Conservation (phyloP, 2,797 vertebrate species). For the Dicrostonyx torquatus region DNA sequence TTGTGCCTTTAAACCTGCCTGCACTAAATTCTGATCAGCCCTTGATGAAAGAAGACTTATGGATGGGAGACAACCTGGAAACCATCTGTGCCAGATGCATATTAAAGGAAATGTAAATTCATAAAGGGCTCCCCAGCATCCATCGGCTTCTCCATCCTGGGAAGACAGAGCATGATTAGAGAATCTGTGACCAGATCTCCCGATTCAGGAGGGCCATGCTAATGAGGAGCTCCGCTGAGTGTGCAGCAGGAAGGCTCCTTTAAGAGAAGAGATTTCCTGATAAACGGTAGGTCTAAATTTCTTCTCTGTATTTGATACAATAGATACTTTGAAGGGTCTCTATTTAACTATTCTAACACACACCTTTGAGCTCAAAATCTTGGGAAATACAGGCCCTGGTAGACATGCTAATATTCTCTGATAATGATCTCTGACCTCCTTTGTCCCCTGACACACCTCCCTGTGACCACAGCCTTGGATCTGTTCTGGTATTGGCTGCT, state of each 20-base stretch:
- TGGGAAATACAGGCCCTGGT: not conserved
- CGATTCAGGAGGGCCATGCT: conserved; percentile 17
- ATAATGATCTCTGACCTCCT: not conserved
- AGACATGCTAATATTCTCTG: not conserved
- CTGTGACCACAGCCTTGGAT: not conserved
- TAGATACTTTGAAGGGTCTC: not conserved
- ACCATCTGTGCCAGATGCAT: conserved; percentile 60
- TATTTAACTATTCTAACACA: not conserved
- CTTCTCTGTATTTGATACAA: not conserved
- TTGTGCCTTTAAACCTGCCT: conserved; percentile 75
- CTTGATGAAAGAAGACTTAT: conserved; percentile 77
- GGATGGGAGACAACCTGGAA: conserved; percentile 57
- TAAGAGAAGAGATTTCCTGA: conserved; percentile 4
- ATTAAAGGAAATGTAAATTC: conserved; percentile 68
- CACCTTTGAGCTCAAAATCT: not conserved
- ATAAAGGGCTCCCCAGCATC: conserved; percentile 55
- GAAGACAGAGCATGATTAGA: conserved; percentile 56
- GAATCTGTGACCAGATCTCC: conserved; percentile 65
- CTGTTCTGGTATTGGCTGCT: not conserved
- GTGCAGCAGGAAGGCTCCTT: conserved; percentile 2
- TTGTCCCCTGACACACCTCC: not conserved
- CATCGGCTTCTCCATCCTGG: conserved; percentile 46
- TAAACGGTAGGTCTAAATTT: not conserved
- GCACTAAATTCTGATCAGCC: conserved; percentile 78
- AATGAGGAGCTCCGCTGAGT: conserved; percentile 50